These are phyloP conservation scores for Pseudococcus longispinus DNA, from an alignment of 2,888 invertebrate species.

Conservation along the genomic window DNA sequence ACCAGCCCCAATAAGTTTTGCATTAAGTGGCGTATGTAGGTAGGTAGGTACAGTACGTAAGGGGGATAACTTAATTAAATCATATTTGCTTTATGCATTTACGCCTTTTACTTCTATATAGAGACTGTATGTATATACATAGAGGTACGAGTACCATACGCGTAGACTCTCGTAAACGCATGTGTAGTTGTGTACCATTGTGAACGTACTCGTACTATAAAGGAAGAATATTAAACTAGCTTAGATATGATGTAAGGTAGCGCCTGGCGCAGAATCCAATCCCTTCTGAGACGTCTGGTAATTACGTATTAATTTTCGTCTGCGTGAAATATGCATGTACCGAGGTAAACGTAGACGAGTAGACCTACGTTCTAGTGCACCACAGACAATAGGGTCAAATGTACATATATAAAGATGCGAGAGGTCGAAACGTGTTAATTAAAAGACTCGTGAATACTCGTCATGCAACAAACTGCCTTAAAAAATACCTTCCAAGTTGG, in stretches of 20 bases:
- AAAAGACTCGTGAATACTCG: not conserved
- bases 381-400: not conserved
- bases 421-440: not conserved
- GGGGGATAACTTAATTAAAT: slow-evolving; percentile 1
- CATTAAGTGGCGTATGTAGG: not conserved
- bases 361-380: not conserved
- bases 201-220: no score
- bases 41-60: not conserved
- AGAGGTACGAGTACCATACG: not conserved
- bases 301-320: not conserved
- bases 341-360: no score
- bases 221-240: not conserved
- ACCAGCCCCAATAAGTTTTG: not conserved
- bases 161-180: not conserved
- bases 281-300: not conserved
- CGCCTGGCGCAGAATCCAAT: not conserved
- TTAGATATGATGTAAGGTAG: not conserved
- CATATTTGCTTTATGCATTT: slow-evolving; percentile 8
- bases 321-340: not conserved
- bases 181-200: not conserved
- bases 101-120: not conserved
- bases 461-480: not conserved
- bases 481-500: not conserved
- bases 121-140: not conserved
- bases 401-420: not conserved